phyloP scores from a whole-genome alignment of 2,113 vertebrate species.

The Coracopsis vasa region DNA sequence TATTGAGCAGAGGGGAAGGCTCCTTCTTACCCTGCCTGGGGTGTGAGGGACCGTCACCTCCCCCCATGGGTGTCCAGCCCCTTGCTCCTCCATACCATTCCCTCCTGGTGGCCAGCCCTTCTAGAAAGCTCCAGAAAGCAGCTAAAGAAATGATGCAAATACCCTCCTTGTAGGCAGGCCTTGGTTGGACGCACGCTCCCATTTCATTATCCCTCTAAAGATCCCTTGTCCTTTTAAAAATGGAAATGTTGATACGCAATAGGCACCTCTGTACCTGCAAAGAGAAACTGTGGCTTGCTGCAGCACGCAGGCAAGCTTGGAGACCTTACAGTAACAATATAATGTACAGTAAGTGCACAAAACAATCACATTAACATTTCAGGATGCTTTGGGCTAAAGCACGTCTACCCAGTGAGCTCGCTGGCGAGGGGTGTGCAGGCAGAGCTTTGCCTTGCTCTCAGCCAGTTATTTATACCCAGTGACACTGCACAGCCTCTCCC shows the following conservation, averaged over 20 bases:
- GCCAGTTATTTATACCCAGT: background rate
- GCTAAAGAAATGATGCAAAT: background rate
- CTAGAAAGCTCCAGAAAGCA: background rate
- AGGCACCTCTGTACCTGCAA: background rate
- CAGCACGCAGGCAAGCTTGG: background rate
- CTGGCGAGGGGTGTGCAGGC: rapidly evolving
- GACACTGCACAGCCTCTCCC: background rate
- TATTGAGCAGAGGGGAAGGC: background rate
- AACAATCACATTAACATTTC: slow-evolving; percentile 21
- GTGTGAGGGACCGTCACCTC: rapidly evolving
- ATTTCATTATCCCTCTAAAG: background rate
- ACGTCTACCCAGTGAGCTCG: background rate
- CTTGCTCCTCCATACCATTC: rapidly evolving
- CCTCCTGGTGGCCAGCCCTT: background rate
- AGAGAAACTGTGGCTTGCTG: background rate
- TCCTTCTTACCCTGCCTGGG: background rate
- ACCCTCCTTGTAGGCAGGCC: background rate
- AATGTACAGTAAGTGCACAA: background rate
- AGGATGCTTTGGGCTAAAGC: slow-evolving; percentile 3
- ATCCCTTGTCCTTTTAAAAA: background rate
- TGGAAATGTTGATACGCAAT: background rate
- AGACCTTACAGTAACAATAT: background rate
- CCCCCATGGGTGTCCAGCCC: background rate
- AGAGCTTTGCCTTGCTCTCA: background rate
- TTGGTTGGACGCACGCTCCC: background rate